Conservation (phyloP, 2,113 vertebrate genomes). For the Oceanodroma tethys region DNA sequence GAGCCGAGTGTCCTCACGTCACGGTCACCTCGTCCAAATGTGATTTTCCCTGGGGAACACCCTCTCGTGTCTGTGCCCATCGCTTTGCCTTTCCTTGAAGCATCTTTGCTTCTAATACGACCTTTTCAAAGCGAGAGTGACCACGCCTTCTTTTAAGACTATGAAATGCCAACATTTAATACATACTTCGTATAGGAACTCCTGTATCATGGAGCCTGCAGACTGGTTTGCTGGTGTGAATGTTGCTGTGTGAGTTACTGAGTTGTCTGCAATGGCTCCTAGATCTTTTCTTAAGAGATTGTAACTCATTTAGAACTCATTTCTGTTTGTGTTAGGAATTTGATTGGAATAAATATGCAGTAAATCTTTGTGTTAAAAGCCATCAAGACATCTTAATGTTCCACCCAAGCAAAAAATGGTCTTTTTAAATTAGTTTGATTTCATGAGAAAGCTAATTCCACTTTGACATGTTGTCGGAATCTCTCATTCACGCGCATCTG, state of each 20-base stretch:
- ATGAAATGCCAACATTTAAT: not conserved
- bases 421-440: not conserved
- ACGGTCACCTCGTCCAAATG: not conserved
- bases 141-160: not conserved
- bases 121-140: not conserved
- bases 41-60: not conserved
- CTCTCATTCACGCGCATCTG: not conserved
- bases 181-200: not conserved
- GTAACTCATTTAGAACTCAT: not conserved
- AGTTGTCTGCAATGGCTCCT: not conserved
- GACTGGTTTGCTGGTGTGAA: not conserved
- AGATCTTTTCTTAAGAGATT: not conserved
- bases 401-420: not conserved
- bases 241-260: not conserved
- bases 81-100: not conserved
- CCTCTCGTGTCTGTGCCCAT: not conserved
- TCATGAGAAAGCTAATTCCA: not conserved
- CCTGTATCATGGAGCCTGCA: not conserved
- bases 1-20: not conserved
- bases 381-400: not conserved
- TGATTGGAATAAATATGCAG: not conserved
- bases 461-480: not conserved
- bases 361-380: not conserved
- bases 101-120: not conserved
- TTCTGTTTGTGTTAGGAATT: not conserved